Evolutionary conservation across 2,113 vertebrate genomes (phyloP), one percentile per base, ranked within the genome.

Genomic region (Mus pahari): DNA sequence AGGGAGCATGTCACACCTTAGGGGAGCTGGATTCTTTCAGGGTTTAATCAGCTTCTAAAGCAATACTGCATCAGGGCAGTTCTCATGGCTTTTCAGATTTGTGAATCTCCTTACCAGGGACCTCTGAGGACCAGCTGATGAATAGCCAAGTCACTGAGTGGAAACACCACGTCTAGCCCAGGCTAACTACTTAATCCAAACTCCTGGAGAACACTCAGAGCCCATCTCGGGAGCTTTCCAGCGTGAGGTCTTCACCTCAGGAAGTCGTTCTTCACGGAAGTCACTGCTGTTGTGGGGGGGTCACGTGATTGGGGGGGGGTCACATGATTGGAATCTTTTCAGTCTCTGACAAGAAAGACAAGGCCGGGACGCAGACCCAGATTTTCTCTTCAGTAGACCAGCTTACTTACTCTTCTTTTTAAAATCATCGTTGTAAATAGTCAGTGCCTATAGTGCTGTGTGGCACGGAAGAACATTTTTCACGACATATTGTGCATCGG

Each of bases 211-310:
- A 64, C 31, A 74, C 93, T 89, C 81, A 86, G 55, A 89, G n/a
- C 14, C 77, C 31, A 53, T 28, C 77, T 95, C 90, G 86, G 58
- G 9, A 78, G 94, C 53, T 84, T 92, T 78, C 53, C 91, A 91
- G 53, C 0, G 3, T 33, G 60, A 84, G 62, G 42, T 39, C 74
- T 55, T 95, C 68, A 50, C 42, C 95, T 83, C 16, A 79, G 89
- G 78, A 88, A 96, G 74, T 11, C 33, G 1, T 88, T 58, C 26
- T 31, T 48, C 33, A 91, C 83, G 92, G 96, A 19, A 92, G 42
- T 9, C 71, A 22, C 7, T 79, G 53, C 62, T 78, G 31, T 17
- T 83, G 31, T 48, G 48, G 48, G n/a, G n/a, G 81, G 94, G 66
- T 93, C 90, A 83, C n/a, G 7, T 75, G 31, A 94, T 20, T 3